Conservation (phyloP, 2,888 invertebrate genomes). For the Cataglyphis cursor region DNA sequence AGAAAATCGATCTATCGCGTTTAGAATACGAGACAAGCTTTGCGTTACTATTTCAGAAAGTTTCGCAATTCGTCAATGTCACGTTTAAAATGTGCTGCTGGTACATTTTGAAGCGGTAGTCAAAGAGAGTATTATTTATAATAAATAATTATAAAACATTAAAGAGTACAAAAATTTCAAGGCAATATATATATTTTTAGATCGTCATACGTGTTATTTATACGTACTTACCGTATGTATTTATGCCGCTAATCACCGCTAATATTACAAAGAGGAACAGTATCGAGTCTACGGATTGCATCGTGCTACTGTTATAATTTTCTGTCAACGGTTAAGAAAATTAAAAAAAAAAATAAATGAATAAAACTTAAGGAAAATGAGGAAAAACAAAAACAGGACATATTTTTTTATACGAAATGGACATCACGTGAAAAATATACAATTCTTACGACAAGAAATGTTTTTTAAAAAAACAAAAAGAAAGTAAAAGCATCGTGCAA, state of each 20-base stretch:
- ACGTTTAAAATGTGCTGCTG: background rate
- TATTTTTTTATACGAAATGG: background rate
- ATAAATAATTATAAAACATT: background rate
- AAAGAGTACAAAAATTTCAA: background rate
- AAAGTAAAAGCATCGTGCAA: background rate
- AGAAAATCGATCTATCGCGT: conserved; percentile 4
- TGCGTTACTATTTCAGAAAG: conserved; percentile 1
- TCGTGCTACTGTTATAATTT: background rate
- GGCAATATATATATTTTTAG: background rate
- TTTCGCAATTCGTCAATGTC: background rate
- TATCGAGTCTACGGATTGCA: background rate
- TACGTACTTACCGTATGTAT: background rate
- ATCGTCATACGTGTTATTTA: background rate
- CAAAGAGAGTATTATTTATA: background rate
- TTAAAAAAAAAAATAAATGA: background rate
- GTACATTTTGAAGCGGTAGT: background rate
- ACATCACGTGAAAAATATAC: background rate
- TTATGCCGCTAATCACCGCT: background rate
- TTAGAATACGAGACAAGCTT: conserved; percentile 5
- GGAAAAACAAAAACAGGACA: background rate
- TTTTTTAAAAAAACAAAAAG: background rate
- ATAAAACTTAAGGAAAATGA: background rate
- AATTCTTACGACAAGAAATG: background rate
- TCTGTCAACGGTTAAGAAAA: background rate
- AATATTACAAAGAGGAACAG: background rate